A percentile compares a stretch with the other conserved stretches of the same genome.
phyloP scores from a whole-genome alignment of 1,140 invertebrate genomes.

The Ridgeia piscesae region DNA sequence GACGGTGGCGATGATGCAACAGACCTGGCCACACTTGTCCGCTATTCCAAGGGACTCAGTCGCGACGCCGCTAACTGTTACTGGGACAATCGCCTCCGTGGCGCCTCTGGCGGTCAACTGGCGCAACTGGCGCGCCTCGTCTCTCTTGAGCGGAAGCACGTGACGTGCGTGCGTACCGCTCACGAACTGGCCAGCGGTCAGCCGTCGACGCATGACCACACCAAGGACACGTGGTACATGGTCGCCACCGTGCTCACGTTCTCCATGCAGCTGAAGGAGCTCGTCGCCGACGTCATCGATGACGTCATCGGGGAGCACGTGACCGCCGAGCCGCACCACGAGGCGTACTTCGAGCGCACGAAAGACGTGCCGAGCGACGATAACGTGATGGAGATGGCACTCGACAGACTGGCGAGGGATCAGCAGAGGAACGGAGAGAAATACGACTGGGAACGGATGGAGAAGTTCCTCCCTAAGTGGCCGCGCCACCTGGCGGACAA shows the following conservation, averaged over 20 bases:
- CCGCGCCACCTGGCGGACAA: not conserved
- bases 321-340: not conserved
- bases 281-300: not conserved
- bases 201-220: not conserved
- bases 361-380: no score
- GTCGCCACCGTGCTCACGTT: not conserved
- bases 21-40: not conserved
- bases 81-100: not conserved
- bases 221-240: slow-evolving; percentile 3
- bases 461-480: not conserved
- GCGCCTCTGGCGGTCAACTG: not conserved
- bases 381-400: no score
- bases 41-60: not conserved
- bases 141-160: not conserved
- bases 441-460: not conserved
- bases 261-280: not conserved
- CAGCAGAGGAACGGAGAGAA: not conserved
- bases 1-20: not conserved
- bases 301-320: not conserved
- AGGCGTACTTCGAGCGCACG: not conserved
- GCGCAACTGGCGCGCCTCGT: not conserved
- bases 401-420: no score
- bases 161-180: not conserved
- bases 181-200: not conserved
- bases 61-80: not conserved